Percentiles rank a stretch among this genome's conserved stretches.
Evolutionary conservation across 2,797 vertebrate species (phyloP).

Genomic region (Chrosomus eos): DNA sequence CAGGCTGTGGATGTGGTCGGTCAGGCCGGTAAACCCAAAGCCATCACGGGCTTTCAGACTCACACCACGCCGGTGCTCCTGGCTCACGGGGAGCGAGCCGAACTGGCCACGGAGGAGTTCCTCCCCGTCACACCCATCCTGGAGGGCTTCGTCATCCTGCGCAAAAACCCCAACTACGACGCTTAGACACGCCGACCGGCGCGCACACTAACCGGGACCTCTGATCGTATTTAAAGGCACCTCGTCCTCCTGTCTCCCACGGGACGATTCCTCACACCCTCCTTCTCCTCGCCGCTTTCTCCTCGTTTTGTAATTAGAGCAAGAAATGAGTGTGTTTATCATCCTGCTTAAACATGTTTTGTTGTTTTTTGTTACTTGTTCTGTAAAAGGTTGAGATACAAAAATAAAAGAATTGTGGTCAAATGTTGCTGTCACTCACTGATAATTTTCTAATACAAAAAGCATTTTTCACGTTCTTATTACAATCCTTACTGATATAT

Average conservation of each 20-base stretch:
- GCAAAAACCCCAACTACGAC: constrained; percentile 97
- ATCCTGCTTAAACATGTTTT: constrained; percentile 44
- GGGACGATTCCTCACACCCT: constrained; percentile 30
- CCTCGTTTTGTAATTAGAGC: constrained; percentile 72
- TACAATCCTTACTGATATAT: background rate
- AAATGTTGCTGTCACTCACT: background rate
- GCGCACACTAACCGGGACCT: constrained; percentile 32
- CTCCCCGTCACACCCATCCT: constrained; percentile 93
- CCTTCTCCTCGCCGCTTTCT: constrained; percentile 29
- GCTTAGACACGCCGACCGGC: constrained; percentile 73
- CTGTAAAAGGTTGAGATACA: constrained; percentile 74
- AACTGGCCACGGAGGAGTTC: constrained; percentile 96
- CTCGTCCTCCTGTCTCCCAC: background rate
- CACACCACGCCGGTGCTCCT: constrained; percentile 95
- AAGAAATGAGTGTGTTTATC: constrained; percentile 52
- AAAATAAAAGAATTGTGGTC: constrained; percentile 65
- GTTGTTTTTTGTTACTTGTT: constrained; percentile 75
- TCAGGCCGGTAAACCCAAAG: constrained; percentile 98
- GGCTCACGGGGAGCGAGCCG: constrained; percentile 94
- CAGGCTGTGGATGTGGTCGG: constrained; percentile 98
- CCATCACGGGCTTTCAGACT: constrained; percentile 98
- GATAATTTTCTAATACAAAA: background rate
- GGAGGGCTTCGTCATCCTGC: constrained; percentile 96
- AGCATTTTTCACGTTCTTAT: too few species aligned
- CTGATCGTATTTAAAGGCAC: constrained; percentile 15